Evolutionary conservation across 2,797 vertebrate genomes (phyloP), one percentile per base, ranked within the genome.

Genomic region (Anabas testudineus): DNA sequence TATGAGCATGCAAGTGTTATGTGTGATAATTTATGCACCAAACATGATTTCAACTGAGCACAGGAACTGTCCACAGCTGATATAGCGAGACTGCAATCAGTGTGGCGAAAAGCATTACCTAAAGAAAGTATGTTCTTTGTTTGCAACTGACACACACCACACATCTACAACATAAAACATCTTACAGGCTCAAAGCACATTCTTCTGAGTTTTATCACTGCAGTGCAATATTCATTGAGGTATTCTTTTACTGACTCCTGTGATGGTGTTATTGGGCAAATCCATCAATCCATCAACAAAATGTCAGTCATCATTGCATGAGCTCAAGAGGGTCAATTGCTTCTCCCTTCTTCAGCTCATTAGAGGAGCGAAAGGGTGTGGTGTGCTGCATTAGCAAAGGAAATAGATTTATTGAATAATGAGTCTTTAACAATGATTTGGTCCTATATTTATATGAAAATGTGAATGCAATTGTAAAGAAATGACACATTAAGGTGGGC

Each of bases 381-480:
- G 4, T 36, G 36, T 28, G 43, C 52, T 59, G 64, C 57, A 66
- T 83, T 79, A 68, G n/a, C 71, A 84, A 39, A 67, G 53, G 48
- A 78, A 74, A 45, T 19, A 41, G 60, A 75, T 74, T 73, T 47
- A 84, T 73, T 64, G 43, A 85, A 36, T 36, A 85, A 59, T 65
- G 73, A 46, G 71, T 83, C 62, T 79, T 83, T 82, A 63, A 62
- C 78, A 91, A 76, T 78, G 13, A 63, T 76, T 60, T 82, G 15
- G 59, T n/a, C 43, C 26, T 65, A 67, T 78, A 79, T 73, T 55
- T 57, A 74, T 81, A 75, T 76, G 39, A 21, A 75, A 81, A 74
- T 84, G 64, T 58, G 58, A 79, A 76, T 79, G 76, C 75, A 70
- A 64, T 64, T 75, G 43, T 64, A 67, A 64, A 66, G 69, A 82